Base-by-base conservation (phyloP, 2,113 vertebrate species). In the Proterorhinus semilunaris region DNA sequence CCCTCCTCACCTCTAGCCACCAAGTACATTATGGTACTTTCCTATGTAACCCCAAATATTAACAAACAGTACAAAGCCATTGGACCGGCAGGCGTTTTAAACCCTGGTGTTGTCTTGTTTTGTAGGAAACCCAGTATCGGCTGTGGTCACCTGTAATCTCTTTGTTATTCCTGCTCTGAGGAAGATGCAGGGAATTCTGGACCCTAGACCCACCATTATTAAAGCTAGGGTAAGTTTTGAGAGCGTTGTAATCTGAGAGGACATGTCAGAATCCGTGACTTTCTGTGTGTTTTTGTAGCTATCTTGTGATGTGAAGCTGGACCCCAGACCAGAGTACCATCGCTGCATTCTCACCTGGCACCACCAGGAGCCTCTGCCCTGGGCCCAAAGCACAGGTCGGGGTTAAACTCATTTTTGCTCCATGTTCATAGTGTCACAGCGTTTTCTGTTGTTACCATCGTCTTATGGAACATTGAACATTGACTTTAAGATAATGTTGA, bases 301-400 rank as follows among this genome's bases (percentile, higher is more conserved):
- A 76, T 99, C 98, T 69, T 99, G 96, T 93, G 98, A 99, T 62
- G 98, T 99, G 68, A 99, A 99, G 88, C 86, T 99, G 91, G 98
- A 99, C 82, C 97, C 98, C 65, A 94, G 98, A 79, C 98, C 98
- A 67, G 98, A 99, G 88, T 99, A 99, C 81, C 97, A 99, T 82
- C 96, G 98, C 89, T 99, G 98, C 91, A 98, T 99, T 89, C 90
- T 99, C 83, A 99, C 97, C 82, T 99, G 98, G 98, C 97, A 99
- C 91, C 98, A 99, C 89, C 98, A 99, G 92, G 98, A 99, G 87
- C 98, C 97, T 77, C 93, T 99, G 83, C 98, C 98, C 88, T 99
- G 98, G 98, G 98, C 98, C 88, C 98, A 99, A 90, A 99, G 97
- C 93, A 99, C 98, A 95, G 97, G 97, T 98, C 53, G 3, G 27